Conservation (phyloP, 2,113 vertebrate species). For the Sinocyclocheilus grahami region DNA sequence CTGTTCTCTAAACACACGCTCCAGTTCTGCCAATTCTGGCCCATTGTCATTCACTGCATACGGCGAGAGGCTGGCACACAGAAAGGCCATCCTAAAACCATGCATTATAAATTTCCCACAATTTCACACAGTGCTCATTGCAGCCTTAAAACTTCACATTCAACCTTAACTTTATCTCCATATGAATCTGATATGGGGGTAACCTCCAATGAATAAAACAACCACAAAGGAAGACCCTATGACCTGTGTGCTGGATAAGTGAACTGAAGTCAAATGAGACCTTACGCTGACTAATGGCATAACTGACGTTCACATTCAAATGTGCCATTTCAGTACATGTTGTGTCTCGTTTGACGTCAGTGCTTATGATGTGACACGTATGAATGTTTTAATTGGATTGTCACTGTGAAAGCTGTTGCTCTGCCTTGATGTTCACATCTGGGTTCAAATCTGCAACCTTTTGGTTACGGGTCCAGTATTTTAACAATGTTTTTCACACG, state of each 20-base stretch:
- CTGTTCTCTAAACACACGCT: conserved; percentile 56
- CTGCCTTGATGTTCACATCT: neutral
- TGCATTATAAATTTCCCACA: conserved; percentile 52
- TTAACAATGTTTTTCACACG: neutral
- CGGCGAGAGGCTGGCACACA: conserved; percentile 23
- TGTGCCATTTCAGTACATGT: neutral
- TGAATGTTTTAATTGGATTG: neutral
- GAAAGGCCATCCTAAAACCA: conserved; percentile 47
- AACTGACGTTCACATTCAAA: neutral
- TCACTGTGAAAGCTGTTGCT: neutral
- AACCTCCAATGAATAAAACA: neutral
- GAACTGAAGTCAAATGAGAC: neutral
- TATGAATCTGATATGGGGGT: conserved; percentile 30
- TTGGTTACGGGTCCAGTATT: neutral
- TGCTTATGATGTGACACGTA: neutral
- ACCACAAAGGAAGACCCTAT: neutral
- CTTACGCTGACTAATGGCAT: neutral
- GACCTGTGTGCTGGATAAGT: neutral
- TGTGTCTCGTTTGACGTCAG: neutral
- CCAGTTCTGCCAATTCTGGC: neutral
- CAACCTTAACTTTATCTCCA: conserved; percentile 34
- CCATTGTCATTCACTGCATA: conserved; percentile 49
- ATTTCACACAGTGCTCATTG: neutral
- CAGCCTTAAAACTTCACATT: conserved; percentile 35
- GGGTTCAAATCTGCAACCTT: neutral